phyloP scores from a whole-genome alignment of 35 echinoderm and acorn worm species.

The Hemicentrotus pulcherrimus region DNA sequence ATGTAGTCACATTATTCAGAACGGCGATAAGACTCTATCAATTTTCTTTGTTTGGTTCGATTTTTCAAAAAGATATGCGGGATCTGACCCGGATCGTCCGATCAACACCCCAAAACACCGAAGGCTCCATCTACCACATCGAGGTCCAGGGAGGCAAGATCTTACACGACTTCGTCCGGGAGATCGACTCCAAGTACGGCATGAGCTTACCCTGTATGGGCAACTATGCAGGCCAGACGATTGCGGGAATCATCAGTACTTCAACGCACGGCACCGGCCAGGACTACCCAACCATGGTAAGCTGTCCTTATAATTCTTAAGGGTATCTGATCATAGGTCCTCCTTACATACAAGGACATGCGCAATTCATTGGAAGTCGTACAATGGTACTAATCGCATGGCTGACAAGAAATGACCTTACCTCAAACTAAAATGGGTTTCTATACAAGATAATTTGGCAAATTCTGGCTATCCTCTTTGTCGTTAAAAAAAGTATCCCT shows the following conservation, averaged over 20 bases:
- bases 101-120: constrained; percentile 59
- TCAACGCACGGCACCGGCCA: constrained; percentile 88
- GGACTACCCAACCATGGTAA: constrained; percentile 92
- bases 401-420: too few species aligned
- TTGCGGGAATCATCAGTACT: constrained; percentile 90
- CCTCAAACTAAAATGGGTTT: too few species aligned
- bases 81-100: constrained; percentile 70
- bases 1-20: too few species aligned
- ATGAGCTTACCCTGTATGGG: constrained; percentile 91
- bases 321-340: background rate
- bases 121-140: constrained; percentile 73
- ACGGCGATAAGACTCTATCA: too few species aligned
- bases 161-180: constrained; percentile 78
- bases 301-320: background rate
- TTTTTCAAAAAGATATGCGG: constrained; percentile 74
- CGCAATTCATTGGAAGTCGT: too few species aligned
- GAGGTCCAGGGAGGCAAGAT: constrained; percentile 91
- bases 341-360: background rate
- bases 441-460: too few species aligned
- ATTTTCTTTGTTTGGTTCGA: background rate
- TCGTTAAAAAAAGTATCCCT: too few species aligned
- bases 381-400: too few species aligned
- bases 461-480: too few species aligned
- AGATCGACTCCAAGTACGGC: constrained; percentile 77
- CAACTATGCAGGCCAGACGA: constrained; percentile 89